These are phyloP conservation scores for Ifrita kowaldi DNA, from an alignment of 2,113 vertebrate genomes.

Conservation along the genomic window DNA sequence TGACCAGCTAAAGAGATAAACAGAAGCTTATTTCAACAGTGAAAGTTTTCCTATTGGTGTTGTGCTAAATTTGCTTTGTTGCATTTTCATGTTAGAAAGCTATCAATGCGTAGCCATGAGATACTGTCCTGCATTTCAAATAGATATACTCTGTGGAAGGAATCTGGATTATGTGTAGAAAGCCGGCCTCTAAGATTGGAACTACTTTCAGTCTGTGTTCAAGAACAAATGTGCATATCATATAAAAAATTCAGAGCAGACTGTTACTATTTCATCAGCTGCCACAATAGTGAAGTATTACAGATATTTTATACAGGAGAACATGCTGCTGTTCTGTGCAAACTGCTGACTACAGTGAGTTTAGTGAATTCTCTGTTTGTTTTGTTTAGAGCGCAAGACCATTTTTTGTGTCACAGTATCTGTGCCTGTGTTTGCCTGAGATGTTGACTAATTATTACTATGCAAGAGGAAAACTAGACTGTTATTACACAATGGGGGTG, in stretches of 20 bases:
- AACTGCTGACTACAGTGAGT: background rate
- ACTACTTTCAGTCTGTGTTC: background rate
- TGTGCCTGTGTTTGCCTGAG: background rate
- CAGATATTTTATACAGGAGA: background rate
- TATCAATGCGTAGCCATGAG: background rate
- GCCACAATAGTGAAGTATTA: background rate
- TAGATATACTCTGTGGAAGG: background rate
- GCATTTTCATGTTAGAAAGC: constrained; percentile 36
- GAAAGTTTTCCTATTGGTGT: constrained; percentile 11
- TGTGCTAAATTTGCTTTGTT: constrained; percentile 24
- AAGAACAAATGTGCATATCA: background rate
- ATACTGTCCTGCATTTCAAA: constrained; percentile 37
- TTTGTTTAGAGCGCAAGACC: background rate
- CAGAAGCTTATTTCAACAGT: constrained; percentile 5
- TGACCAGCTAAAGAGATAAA: constrained; percentile 32
- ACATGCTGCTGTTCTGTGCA: background rate
- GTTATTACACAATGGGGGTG: background rate
- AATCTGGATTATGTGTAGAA: background rate
- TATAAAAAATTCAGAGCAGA: constrained; percentile 22
- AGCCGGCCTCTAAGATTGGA: background rate
- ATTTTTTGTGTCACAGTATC: background rate
- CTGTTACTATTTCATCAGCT: background rate
- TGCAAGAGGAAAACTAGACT: constrained; percentile 11
- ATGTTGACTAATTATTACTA: background rate
- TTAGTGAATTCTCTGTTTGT: background rate